Conservation (phyloP, 2,113 vertebrate species). For the Engystomops pustulosus region DNA sequence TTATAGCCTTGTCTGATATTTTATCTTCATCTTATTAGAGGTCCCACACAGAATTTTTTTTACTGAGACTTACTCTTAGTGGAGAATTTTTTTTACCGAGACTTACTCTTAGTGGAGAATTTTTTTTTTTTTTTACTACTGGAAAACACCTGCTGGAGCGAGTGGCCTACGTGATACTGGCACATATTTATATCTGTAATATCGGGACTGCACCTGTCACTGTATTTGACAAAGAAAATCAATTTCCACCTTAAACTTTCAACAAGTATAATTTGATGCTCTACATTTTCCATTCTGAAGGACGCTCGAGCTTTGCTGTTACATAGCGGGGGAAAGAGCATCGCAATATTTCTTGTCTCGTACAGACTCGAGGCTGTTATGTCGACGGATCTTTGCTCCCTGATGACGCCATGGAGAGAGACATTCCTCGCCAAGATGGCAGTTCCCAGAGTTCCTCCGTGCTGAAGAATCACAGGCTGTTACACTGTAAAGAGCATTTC, state of each 20-base stretch:
- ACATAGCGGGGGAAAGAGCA: background rate
- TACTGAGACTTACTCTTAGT: background rate
- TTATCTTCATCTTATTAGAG: background rate
- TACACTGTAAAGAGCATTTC: too few species aligned
- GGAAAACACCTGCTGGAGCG: constrained; percentile 50
- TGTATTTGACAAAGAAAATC: constrained; percentile 25
- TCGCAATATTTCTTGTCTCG: too few species aligned
- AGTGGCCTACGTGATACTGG: background rate
- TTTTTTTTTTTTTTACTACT: constrained; percentile 40
- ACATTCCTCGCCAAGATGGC: too few species aligned
- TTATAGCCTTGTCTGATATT: too few species aligned
- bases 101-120: background rate
- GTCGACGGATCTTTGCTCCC: too few species aligned
- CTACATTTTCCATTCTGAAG: too few species aligned
- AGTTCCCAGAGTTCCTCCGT: too few species aligned
- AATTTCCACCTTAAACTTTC: constrained; percentile 53
- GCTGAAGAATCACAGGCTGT: too few species aligned
- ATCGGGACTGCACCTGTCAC: constrained; percentile 36
- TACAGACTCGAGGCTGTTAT: too few species aligned
- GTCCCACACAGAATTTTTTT: background rate
- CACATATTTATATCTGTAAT: constrained; percentile 55
- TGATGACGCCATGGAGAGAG: too few species aligned
- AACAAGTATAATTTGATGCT: constrained; percentile 16
- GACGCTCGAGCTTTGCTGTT: too few species aligned
- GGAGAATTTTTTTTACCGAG: background rate